Base-by-base conservation (phyloP, 2,888 invertebrate species). In the Yponomeuta sedellus region DNA sequence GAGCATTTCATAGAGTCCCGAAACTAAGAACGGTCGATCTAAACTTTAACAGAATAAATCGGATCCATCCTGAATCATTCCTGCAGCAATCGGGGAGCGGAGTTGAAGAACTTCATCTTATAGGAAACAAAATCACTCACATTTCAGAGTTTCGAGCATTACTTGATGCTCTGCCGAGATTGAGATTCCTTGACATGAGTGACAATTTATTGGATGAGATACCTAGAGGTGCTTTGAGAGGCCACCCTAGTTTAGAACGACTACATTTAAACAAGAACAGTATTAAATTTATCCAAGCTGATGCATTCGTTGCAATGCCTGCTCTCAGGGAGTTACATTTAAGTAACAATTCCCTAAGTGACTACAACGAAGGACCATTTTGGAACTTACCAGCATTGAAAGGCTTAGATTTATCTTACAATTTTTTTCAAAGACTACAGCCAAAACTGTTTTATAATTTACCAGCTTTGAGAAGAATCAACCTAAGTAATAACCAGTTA, bases 361-460 rank as follows among this genome's bases (percentile, higher is more conserved):
- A 96, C 77, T 89, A 94, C 65, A 86, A 94, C 62, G 94, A 95
- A 69, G 93, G 94, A 64, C 96, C 97, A 0, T 94, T 95, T 76
- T 97, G 97, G 96, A 95, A 97, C 86, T 86, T 97, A 61, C 97
- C 97, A 0, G 94, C 95, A 10, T 85, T 97, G 4, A 97, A 97
- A 89, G 97, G 97, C 0, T 83, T 97, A 67, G 97, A 97, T 85
- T 85, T 97, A 56, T 95, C 96, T 0, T 92, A 92, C 67, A 97
- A 97, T 77, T 94, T 93, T 69, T 94, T 96, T 72, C 92, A 94
- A 68, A 92, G 93, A 22, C 80, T 97, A 20, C 95, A 96, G 75
- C 93, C 95, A 0, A 92, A 94, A 66, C 83, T 96, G n/a, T 80
- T 97, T 56, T 93, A 93, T 11, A 96, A 96, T 71, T 81, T 96